Base-by-base conservation (phyloP, 2,888 invertebrate genomes). In the Synergus gifuensis region DNA sequence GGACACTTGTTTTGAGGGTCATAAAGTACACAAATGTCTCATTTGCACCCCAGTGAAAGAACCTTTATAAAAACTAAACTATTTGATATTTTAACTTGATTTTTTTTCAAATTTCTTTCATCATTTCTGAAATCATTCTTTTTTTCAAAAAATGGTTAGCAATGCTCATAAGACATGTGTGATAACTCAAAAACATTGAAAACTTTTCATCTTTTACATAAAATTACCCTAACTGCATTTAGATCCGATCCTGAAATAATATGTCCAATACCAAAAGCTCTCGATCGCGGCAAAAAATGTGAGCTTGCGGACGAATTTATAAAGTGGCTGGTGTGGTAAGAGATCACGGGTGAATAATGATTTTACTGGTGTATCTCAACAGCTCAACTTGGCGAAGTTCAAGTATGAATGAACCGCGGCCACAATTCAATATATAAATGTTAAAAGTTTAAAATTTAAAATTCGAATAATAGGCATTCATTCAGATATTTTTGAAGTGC, bases 271-370 rank as follows among this genome's bases (percentile, higher is more conserved):
- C 60, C 58, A 76, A 79, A 79, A 77, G 73, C 73, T 76, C 77
- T 77, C 69, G 40, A 77, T 67, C 76, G 77, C 76, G 76, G 76
- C 73, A 73, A 77, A 80, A 80, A 80, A 76, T 78, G 60, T 54
- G 78, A 78, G 46, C 42, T 64, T 44, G 64, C 60, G 36, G 76
- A 49, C 78, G 80, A 81, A 81, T 81, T 81, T 81, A 69, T 81
- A 76, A 81, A 81, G 80, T 76, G 76, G 69, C 76, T 78, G 63
- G 62, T 64, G 18, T 60, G 76, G 58, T 40, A 78, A 46, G 46
- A 42, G 66, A 62, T 58, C 78, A 62, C 78, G 49, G 63, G 28
- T 14, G 40, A 66, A 66, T 66, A 66, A 66, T 40, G 42, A 42
- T 40, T 64, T 28, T 28, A 42, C n/a, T 66, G 42, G 64, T 66